Conservation (phyloP, 1,140 invertebrate genomes). For the Drosophila kohkoa region DNA sequence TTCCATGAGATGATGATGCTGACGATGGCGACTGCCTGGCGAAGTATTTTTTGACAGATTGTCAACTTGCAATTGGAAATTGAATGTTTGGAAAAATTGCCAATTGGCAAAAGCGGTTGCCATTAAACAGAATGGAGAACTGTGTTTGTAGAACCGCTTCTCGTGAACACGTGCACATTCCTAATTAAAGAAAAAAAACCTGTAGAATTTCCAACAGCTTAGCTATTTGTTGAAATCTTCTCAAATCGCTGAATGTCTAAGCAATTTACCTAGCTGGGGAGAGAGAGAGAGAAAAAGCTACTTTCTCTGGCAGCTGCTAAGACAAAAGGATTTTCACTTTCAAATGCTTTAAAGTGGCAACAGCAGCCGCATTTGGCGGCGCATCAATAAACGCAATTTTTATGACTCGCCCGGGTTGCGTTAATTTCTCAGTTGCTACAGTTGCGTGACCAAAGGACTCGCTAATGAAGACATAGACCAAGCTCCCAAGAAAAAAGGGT, state of each 20-base stretch:
- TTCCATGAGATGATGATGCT: neutral
- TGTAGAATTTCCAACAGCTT: slow-evolving; percentile 54
- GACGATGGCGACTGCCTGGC: slow-evolving; percentile 29
- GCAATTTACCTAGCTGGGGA: neutral
- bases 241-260: neutral
- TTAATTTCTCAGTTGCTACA: slow-evolving; percentile 70
- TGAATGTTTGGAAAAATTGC: slow-evolving; percentile 34
- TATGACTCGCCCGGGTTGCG: slow-evolving; percentile 59
- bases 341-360: slow-evolving; percentile 8
- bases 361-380: slow-evolving; percentile 62
- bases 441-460: slow-evolving; percentile 78
- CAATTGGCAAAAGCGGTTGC: slow-evolving; percentile 8
- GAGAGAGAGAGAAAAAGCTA: neutral
- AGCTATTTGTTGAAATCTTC: slow-evolving; percentile 22
- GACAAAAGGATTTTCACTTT: slow-evolving; percentile 59
- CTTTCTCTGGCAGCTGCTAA: slow-evolving; percentile 52
- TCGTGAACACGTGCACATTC: slow-evolving; percentile 68
- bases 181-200: slow-evolving; percentile 64
- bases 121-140: slow-evolving; percentile 9
- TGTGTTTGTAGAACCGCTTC: slow-evolving; percentile 2
- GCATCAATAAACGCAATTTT: slow-evolving; percentile 82
- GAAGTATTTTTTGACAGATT: slow-evolving; percentile 57
- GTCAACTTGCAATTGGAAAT: slow-evolving; percentile 15
- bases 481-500: slow-evolving; percentile 35
- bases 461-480: slow-evolving; percentile 74